These are phyloP conservation scores for Lithophane leautieri DNA, from an alignment of 2,888 invertebrate genomes.

Conservation along the genomic window DNA sequence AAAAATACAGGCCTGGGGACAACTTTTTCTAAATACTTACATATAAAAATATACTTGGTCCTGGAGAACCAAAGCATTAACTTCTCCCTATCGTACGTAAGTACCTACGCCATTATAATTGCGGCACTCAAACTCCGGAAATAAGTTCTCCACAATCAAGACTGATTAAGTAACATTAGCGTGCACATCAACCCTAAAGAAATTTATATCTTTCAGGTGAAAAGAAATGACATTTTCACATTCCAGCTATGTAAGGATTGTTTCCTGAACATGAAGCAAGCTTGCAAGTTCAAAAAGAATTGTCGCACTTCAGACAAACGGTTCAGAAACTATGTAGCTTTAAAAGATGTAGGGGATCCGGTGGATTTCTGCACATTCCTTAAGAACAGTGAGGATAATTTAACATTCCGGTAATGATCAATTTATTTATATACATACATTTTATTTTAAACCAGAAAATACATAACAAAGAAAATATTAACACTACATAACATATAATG, in stretches of 20 bases:
- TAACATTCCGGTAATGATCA: conserved; percentile 77
- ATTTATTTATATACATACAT: too few species aligned
- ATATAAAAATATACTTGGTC: too few species aligned
- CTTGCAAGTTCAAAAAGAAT: conserved; percentile 86
- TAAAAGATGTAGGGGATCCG: conserved; percentile 77
- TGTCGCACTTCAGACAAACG: conserved; percentile 85
- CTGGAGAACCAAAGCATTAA: too few species aligned
- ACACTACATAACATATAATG: too few species aligned
- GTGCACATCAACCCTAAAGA: not conserved
- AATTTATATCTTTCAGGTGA: conserved; percentile 77
- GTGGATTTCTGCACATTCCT: conserved; percentile 80
- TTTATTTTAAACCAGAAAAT: too few species aligned
- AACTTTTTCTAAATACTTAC: too few species aligned
- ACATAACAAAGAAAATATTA: too few species aligned
- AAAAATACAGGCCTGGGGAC: not conserved
- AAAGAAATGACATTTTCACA: conserved; percentile 81
- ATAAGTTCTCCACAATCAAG: not conserved
- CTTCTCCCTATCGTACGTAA: not conserved
- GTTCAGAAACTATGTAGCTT: conserved; percentile 77
- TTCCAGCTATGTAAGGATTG: conserved; percentile 88
- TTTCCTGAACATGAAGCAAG: conserved; percentile 79
- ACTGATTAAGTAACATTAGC: not conserved
- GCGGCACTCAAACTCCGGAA: not conserved
- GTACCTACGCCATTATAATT: not conserved
- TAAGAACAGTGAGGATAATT: conserved; percentile 78